Base-by-base conservation (phyloP, 2,113 vertebrate species). In the Hydropotes inermis region DNA sequence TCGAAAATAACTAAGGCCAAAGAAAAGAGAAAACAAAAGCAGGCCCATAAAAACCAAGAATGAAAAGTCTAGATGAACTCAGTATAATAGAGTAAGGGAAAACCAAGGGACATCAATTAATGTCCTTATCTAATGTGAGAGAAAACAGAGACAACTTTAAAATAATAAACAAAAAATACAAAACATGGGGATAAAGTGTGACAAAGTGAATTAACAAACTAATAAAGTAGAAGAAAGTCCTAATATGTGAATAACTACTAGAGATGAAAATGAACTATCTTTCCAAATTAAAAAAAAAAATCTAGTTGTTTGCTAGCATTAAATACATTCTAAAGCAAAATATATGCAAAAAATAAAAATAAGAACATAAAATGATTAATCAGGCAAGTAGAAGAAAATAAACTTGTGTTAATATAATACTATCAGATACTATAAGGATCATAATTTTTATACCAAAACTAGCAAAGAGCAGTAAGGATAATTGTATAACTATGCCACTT, bases 251-350 rank as follows among this genome's bases (percentile, higher is more conserved):
- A 36, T 64, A 61, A 81, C 25, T 60, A 57, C 19, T 61, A 25
- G 45, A 57, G 5, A 64, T 33, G 5, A 91, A 95, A 94, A 55
- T 83, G 7, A 39, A 4, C 8, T 54, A 82, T 55, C 16, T 95
- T 47, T 36, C 2, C n/a, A 95, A 92, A 50, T 81, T 33, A 91
- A 87, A 89, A 98, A 79, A 57, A 1, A 88, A 92, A 94, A 78
- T n/a, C 14, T 43, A 83, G 2, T 21, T 54, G 64, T 43, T 82
- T 94, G 30, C 27, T 84, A 70, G 64, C 28, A 36, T 28, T 58
- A 76, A 28, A 85, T 15, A 78, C 1, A 58, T 67, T 78, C 36
- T 55, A 95, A 96, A 89, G 27, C 7, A 83, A 85, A 9, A 47
- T 50, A 12, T 7, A 67, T 55, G 36, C 39, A 57, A 81, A 82